Conservation (phyloP, 1,140 invertebrate species). For the Bombus breviceps region DNA sequence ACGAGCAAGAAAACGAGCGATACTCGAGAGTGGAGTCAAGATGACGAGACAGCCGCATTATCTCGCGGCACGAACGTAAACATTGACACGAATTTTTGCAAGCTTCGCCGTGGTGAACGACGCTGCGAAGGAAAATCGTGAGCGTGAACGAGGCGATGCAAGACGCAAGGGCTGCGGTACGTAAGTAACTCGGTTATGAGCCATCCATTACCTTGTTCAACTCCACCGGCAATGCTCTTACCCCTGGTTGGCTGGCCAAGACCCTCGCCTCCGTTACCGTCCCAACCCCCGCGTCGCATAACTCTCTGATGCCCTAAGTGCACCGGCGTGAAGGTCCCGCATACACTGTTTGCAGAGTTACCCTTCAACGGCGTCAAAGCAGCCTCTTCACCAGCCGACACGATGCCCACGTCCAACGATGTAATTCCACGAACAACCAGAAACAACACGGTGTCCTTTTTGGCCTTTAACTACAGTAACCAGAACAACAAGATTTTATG, state of each 20-base stretch:
- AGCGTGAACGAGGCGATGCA: conserved; percentile 18
- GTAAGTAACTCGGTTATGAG: conserved; percentile 70
- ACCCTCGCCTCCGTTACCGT: background rate
- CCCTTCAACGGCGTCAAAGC: conserved; percentile 62
- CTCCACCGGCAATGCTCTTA: conserved; percentile 59
- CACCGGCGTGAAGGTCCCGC: conserved; percentile 63
- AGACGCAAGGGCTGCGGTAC: conserved; percentile 52
- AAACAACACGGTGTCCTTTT: background rate
- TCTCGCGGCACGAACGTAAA: conserved; percentile 43
- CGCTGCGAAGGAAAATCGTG: background rate
- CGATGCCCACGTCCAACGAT: conserved; percentile 42
- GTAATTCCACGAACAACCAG: conserved; percentile 47
- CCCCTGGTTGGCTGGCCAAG: conserved; percentile 38
- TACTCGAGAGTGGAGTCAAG: background rate
- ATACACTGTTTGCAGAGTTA: conserved; percentile 65
- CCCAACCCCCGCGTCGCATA: conserved; percentile 34
- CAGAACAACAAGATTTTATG: background rate
- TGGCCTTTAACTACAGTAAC: background rate
- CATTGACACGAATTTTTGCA: conserved; percentile 62
- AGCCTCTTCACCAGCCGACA: conserved; percentile 33
- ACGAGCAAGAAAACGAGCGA: background rate
- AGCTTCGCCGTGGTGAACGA: background rate
- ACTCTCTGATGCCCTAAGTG: conserved; percentile 63
- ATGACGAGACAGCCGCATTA: conserved; percentile 37
- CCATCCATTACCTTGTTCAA: conserved; percentile 70